A percentile compares a stretch with the other conserved stretches of the same genome.
These are phyloP conservation scores for Fabriciana adippe DNA, from an alignment of 2,888 invertebrate genomes.

Conservation along the genomic window DNA sequence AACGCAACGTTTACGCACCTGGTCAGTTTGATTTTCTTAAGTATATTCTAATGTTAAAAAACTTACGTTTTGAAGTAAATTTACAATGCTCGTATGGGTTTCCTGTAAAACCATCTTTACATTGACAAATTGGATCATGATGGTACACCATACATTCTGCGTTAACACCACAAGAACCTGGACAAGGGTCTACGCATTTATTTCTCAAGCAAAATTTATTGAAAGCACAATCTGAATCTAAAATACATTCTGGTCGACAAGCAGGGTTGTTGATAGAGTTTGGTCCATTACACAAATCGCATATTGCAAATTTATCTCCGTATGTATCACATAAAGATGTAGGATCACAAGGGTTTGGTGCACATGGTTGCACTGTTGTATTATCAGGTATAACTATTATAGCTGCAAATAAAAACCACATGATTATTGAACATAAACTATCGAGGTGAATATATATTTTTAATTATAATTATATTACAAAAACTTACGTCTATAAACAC, in stretches of 20 bases:
- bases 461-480: background rate
- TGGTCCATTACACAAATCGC: slow-evolving; percentile 88
- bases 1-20: background rate
- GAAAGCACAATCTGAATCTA: slow-evolving; percentile 90
- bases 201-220: slow-evolving; percentile 88
- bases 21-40: slow-evolving; percentile 8
- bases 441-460: background rate
- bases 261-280: slow-evolving; percentile 86
- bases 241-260: slow-evolving; percentile 92
- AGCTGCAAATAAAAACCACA: slow-evolving; percentile 51
- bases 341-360: slow-evolving; percentile 89
- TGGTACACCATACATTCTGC: slow-evolving; percentile 87
- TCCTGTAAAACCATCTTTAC: slow-evolving; percentile 85
- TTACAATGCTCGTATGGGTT: slow-evolving; percentile 91
- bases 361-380: slow-evolving; percentile 85
- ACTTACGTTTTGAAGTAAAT: slow-evolving; percentile 80
- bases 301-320: slow-evolving; percentile 89
- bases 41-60: slow-evolving; percentile 25
- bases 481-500: slow-evolving; percentile 81
- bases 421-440: slow-evolving; percentile 3
- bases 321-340: slow-evolving; percentile 86
- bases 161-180: slow-evolving; percentile 89
- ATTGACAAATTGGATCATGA: slow-evolving; percentile 88
- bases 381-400: slow-evolving; percentile 82
- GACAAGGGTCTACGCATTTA: slow-evolving; percentile 89